Percentiles rank a stretch among this genome's conserved stretches.
These are phyloP conservation scores for Meloidogyne hapla DNA, from an alignment of 1,140 invertebrate species.

Conservation along the genomic window DNA sequence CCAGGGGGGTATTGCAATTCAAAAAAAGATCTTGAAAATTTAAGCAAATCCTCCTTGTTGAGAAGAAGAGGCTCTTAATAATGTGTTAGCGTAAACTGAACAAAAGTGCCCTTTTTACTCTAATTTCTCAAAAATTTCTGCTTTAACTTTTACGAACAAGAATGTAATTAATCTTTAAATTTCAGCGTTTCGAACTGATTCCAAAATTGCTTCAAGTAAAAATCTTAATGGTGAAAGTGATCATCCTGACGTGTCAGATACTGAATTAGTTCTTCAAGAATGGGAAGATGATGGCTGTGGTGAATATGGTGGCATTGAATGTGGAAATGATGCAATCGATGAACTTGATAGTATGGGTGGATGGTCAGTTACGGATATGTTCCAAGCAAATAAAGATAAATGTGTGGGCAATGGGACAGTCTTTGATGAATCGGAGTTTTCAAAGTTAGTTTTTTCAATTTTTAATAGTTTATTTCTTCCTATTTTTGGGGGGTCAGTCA, in stretches of 20 bases:
- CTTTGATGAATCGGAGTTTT: constrained; percentile 17
- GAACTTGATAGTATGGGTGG: constrained; percentile 6
- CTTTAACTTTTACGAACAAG: no score
- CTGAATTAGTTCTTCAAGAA: neutral
- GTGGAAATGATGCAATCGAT: neutral
- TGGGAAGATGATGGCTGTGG: neutral
- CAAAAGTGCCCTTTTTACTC: no score
- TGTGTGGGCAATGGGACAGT: constrained; percentile 14
- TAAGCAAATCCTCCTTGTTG: no score
- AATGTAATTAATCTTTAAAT: no score
- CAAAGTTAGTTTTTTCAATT: constrained; percentile 9
- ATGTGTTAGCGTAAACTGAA: no score
- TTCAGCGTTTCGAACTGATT: neutral
- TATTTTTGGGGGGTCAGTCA: neutral
- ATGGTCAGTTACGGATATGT: constrained; percentile 21
- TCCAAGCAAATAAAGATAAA: constrained; percentile 24
- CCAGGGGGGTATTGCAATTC: no score
- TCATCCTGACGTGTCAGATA: neutral
- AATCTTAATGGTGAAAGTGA: neutral
- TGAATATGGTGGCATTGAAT: neutral
- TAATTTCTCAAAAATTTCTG: no score
- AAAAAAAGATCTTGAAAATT: no score
- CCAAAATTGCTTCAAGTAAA: neutral
- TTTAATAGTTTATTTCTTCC: no score
- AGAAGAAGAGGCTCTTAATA: no score